These are phyloP conservation scores for Hippotragus niger DNA, from an alignment of 2,113 vertebrate genomes.

Conservation along the genomic window DNA sequence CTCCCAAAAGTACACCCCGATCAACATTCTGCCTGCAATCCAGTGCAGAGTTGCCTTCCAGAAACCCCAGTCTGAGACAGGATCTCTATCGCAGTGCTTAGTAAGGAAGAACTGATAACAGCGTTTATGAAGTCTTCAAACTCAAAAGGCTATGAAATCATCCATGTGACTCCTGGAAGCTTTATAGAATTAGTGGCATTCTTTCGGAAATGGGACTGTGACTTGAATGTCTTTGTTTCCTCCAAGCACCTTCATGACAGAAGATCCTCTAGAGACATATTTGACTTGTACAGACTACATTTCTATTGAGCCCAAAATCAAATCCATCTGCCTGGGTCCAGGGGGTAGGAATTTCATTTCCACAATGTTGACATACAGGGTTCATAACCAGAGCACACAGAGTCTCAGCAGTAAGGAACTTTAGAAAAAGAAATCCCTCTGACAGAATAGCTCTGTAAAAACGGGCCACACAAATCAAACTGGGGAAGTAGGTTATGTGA, in stretches of 20 bases:
- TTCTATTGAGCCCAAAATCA: constrained; percentile 28
- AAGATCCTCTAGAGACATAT: neutral
- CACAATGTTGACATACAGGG: neutral
- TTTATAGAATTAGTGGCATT: neutral
- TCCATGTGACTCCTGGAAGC: neutral
- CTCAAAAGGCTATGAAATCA: neutral
- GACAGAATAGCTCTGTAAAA: neutral
- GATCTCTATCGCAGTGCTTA: neutral
- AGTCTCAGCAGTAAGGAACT: neutral
- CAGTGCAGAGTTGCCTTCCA: neutral
- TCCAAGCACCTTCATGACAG: neutral
- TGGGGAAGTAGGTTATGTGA: neutral
- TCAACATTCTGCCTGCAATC: neutral
- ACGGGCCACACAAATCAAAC: neutral
- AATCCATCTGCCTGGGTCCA: neutral
- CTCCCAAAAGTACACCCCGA: neutral
- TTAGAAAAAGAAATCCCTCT: constrained; percentile 24
- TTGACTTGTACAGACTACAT: neutral
- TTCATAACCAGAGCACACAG: neutral
- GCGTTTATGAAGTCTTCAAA: neutral
- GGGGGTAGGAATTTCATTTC: constrained; percentile 31
- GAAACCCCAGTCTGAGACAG: neutral
- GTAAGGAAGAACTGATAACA: neutral
- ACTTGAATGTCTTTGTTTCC: neutral
- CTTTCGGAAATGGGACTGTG: neutral